Percentiles rank a stretch among this genome's conserved stretches.
Conservation (phyloP, 2,888 invertebrate genomes). For the Sphaerophoria taeniata region DNA sequence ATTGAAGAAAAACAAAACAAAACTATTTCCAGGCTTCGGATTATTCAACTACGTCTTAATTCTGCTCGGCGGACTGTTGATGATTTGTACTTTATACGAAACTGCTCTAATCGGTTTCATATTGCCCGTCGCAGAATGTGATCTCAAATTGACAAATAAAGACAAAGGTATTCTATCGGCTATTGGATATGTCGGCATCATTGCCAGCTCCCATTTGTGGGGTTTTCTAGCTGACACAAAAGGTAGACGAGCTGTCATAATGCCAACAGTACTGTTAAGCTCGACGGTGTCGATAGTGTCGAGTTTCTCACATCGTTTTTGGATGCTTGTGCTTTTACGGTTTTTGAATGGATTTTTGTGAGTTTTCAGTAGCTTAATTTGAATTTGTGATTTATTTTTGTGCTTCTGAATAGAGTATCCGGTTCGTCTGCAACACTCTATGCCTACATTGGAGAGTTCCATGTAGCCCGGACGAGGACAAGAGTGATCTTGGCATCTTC, state of each 20-base stretch:
- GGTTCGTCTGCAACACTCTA: conserved; percentile 84
- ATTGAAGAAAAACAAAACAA: neutral
- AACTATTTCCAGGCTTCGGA: conserved; percentile 82
- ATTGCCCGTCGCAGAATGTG: conserved; percentile 83
- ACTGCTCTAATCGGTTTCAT: conserved; percentile 84
- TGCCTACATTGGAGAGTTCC: conserved; percentile 84
- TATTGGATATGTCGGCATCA: conserved; percentile 82
- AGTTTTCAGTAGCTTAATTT: conserved; percentile 74
- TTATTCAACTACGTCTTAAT: conserved; percentile 83
- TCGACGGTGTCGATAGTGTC: conserved; percentile 83
- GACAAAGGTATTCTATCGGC: conserved; percentile 82
- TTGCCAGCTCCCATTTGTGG: conserved; percentile 84
- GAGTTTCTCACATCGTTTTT: conserved; percentile 83
- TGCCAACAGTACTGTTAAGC: conserved; percentile 83
- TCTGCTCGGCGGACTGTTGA: conserved; percentile 83
- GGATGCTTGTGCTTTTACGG: conserved; percentile 83
- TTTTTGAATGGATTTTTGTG: conserved; percentile 84
- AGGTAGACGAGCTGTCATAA: conserved; percentile 83
- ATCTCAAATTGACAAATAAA: conserved; percentile 80
- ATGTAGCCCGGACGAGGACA: conserved; percentile 82
- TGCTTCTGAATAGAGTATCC: conserved; percentile 76
- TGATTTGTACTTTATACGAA: conserved; percentile 82
- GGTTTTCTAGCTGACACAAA: conserved; percentile 85
- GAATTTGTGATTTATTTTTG: neutral
- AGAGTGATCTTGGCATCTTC: conserved; percentile 80